phyloP scores from a whole-genome alignment of 1,140 invertebrate species.

The Papilio glaucus region DNA sequence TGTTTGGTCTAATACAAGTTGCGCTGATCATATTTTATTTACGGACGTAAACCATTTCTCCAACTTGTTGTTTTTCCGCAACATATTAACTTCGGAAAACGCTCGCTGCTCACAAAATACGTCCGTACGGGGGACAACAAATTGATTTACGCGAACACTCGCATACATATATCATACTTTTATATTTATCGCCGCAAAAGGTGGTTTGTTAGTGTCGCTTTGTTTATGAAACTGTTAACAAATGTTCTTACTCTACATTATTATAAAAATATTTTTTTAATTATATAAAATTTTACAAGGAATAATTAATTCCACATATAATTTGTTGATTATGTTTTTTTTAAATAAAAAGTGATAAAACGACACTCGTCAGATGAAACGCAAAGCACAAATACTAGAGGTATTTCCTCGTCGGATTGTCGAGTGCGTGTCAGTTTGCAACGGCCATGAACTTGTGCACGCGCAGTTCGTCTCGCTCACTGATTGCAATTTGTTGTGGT shows the following conservation, averaged over 20 bases:
- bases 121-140: constrained; percentile 32
- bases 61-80: constrained; percentile 47
- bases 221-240: not conserved
- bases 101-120: constrained; percentile 52
- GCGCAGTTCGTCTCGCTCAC: constrained; percentile 23
- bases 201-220: not conserved
- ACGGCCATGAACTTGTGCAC: constrained; percentile 29
- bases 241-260: not conserved
- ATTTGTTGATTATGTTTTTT: no score
- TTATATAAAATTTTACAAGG: no score
- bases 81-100: constrained; percentile 52
- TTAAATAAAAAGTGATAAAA: no score
- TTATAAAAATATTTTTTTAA: not conserved
- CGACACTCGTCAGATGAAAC: no score
- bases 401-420: no score
- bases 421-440: not conserved
- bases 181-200: constrained; percentile 31
- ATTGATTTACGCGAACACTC: constrained; percentile 31
- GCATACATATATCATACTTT: constrained; percentile 21
- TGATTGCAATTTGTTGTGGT: constrained; percentile 27
- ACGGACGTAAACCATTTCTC: constrained; percentile 46
- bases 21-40: constrained; percentile 37
- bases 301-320: no score
- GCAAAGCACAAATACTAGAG: not conserved
- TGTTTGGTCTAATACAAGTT: constrained; percentile 21